These are phyloP conservation scores for Euspilapteryx auroguttella DNA, from an alignment of 2,888 invertebrate genomes.

Conservation along the genomic window DNA sequence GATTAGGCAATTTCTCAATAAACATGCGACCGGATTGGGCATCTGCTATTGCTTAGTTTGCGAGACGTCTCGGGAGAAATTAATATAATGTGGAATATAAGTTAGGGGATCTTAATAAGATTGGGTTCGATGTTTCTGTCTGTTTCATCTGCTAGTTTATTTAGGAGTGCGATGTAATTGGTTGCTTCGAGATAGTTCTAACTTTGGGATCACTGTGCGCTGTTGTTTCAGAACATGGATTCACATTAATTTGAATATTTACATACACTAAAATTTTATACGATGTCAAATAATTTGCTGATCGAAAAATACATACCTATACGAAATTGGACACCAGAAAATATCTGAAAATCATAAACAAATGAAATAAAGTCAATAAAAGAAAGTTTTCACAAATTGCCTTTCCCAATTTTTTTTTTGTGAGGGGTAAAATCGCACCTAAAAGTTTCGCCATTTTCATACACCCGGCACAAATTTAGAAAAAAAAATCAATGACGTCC, in stretches of 20 bases:
- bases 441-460: too few relatives aligned
- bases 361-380: too few relatives aligned
- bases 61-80: conserved; percentile 53
- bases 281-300: not conserved
- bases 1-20: conserved; percentile 57
- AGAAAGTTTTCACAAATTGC: too few relatives aligned
- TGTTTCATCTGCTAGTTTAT: conserved; percentile 30
- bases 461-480: too few relatives aligned
- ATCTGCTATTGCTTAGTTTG: conserved; percentile 48
- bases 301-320: too few relatives aligned
- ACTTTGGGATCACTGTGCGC: conserved; percentile 8
- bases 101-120: conserved; percentile 36
- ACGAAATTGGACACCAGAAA: too few relatives aligned
- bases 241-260: too few relatives aligned
- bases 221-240: conserved; percentile 7
- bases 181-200: conserved; percentile 9
- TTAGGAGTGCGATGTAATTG: conserved; percentile 20
- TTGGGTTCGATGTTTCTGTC: conserved; percentile 39
- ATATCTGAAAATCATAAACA: too few relatives aligned
- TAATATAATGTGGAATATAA: conserved; percentile 50
- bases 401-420: too few relatives aligned
- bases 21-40: conserved; percentile 43
- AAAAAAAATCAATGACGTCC: conserved; percentile 8
- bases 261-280: too few relatives aligned
- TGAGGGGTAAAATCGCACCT: too few relatives aligned